These are phyloP conservation scores for Chaunax sp. DNA, from an alignment of 2,797 vertebrate species.

Conservation along the genomic window DNA sequence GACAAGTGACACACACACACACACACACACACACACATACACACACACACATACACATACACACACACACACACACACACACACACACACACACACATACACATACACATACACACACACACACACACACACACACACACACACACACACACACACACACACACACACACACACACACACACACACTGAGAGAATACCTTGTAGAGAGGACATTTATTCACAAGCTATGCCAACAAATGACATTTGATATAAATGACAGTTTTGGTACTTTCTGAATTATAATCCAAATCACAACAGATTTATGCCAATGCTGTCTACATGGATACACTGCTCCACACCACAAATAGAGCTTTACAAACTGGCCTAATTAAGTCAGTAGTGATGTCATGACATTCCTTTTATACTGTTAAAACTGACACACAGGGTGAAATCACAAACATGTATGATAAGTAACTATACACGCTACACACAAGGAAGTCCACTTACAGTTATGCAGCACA, in stretches of 20 bases:
- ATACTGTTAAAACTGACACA: constrained; percentile 37
- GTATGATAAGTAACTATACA: constrained; percentile 5
- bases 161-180: constrained; percentile 29
- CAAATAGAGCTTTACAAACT: constrained; percentile 60
- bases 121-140: constrained; percentile 32
- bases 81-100: constrained; percentile 28
- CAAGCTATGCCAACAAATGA: constrained; percentile 47
- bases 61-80: constrained; percentile 31
- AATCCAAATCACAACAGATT: constrained; percentile 43
- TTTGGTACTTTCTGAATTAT: constrained; percentile 36
- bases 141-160: constrained; percentile 30
- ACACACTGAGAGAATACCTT: constrained; percentile 56
- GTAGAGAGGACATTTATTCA: constrained; percentile 61
- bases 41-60: constrained; percentile 28
- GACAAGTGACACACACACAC: constrained; percentile 51
- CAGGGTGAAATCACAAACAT: constrained; percentile 13
- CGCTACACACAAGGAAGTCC: constrained; percentile 48
- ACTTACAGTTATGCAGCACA: constrained; percentile 72
- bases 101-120: constrained; percentile 32
- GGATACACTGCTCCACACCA: constrained; percentile 28
- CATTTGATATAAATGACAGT: constrained; percentile 67
- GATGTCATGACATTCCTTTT: constrained; percentile 62
- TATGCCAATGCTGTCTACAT: constrained; percentile 54
- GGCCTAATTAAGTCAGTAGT: constrained; percentile 72
- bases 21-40: constrained; percentile 31